Conservation (phyloP, 2,113 vertebrate genomes). For the Origma solitaria region DNA sequence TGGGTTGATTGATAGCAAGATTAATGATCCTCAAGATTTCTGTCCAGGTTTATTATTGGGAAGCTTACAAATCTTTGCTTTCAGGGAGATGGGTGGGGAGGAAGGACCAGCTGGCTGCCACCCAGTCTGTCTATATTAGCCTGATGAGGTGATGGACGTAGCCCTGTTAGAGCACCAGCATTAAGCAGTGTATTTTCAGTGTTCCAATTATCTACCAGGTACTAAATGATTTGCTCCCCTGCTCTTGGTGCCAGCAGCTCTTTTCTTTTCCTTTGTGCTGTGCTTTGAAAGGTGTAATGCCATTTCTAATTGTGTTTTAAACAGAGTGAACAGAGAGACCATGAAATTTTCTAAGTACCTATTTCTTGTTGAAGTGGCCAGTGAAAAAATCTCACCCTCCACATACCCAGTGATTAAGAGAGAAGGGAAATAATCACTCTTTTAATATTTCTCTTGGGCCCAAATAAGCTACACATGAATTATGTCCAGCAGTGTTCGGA, state of each 20-base stretch:
- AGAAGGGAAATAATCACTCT: neutral
- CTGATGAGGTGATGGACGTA: neutral
- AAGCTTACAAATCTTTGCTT: constrained; percentile 40
- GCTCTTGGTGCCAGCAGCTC: constrained; percentile 38
- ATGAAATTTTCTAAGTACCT: neutral
- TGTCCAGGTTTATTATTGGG: constrained; percentile 55
- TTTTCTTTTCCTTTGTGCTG: constrained; percentile 29
- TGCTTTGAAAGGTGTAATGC: neutral
- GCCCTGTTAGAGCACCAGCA: neutral
- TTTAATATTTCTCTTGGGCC: neutral
- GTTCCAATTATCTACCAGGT: constrained; percentile 44
- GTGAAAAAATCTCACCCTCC: neutral
- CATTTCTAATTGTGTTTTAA: neutral
- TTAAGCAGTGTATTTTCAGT: constrained; percentile 17
- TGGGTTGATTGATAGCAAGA: constrained; percentile 45
- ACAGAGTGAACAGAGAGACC: neutral
- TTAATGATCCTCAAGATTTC: constrained; percentile 60
- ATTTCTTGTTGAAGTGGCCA: neutral
- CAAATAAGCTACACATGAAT: neutral
- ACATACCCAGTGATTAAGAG: neutral
- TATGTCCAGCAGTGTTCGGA: neutral
- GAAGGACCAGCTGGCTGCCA: constrained; percentile 50
- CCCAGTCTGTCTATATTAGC: constrained; percentile 19
- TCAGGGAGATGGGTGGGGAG: constrained; percentile 18
- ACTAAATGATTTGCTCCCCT: constrained; percentile 48